A percentile compares a stretch with the other conserved stretches of the same genome.
Conservation (phyloP, 2,797 vertebrate species). For the Tokudaia tokunoshimensis region DNA sequence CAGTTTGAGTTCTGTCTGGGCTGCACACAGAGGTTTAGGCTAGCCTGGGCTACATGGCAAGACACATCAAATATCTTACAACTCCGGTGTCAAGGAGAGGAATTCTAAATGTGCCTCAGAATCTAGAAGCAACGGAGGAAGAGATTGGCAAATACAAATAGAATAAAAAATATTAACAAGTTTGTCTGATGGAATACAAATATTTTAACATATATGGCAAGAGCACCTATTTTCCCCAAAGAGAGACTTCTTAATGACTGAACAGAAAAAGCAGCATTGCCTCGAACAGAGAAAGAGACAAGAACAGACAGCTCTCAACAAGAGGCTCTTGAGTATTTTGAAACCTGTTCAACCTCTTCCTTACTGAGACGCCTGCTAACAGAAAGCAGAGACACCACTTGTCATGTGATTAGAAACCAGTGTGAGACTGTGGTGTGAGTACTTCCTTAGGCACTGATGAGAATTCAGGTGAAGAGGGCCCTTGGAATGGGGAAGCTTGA, state of each 20-base stretch:
- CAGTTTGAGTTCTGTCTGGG: not conserved
- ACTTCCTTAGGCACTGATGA: not conserved
- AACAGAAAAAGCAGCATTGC: not conserved
- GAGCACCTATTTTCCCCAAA: not conserved
- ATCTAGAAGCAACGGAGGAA: not conserved
- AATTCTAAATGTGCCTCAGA: not conserved
- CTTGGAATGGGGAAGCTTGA: not conserved
- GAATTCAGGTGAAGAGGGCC: not conserved
- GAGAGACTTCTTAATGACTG: not conserved
- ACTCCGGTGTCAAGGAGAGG: not conserved
- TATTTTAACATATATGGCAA: not conserved
- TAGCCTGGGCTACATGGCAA: not conserved
- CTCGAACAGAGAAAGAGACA: not conserved
- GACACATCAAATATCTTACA: not conserved
- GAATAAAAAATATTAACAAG: not conserved
- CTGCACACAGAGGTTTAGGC: not conserved
- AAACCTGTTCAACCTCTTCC: not conserved
- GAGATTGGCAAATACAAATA: not conserved
- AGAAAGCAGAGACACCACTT: constrained; percentile 30
- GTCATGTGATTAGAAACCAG: not conserved
- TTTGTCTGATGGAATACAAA: not conserved
- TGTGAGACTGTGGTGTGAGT: not conserved
- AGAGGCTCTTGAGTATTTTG: not conserved
- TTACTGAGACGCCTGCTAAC: not conserved
- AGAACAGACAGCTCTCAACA: not conserved